phyloP scores from a whole-genome alignment of 2,113 vertebrate genomes.

The Stomatorhinus ivindoensis region DNA sequence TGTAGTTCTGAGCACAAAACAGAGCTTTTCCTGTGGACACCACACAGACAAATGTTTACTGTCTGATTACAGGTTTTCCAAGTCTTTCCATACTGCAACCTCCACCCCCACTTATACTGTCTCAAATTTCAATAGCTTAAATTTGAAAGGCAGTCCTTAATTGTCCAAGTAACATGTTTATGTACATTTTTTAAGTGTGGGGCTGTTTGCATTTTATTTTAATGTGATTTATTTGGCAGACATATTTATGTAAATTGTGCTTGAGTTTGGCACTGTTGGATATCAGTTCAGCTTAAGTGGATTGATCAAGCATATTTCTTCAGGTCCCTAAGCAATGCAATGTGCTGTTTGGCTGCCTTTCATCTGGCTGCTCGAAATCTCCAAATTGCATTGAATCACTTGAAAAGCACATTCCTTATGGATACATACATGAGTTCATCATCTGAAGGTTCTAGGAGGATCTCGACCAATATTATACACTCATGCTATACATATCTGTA shows the following conservation, averaged over 20 bases:
- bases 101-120: not conserved
- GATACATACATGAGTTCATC: not conserved
- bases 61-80: not conserved
- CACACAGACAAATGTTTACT: not conserved
- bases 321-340: not conserved
- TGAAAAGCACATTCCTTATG: not conserved
- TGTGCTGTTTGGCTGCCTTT: not conserved
- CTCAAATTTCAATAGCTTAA: not conserved
- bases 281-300: not conserved
- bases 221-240: not conserved
- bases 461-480: not conserved
- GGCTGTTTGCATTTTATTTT: not conserved
- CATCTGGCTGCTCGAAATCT: not conserved
- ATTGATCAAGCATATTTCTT: not conserved
- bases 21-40: not conserved
- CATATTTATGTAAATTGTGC: not conserved
- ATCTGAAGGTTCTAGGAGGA: not conserved
- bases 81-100: not conserved
- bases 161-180: not conserved
- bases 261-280: not conserved
- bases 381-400: not conserved
- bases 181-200: not conserved
- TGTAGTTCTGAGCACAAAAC: not conserved
- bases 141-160: not conserved
- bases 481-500: not conserved